Evolutionary conservation across 2,888 invertebrate species (phyloP), one percentile per base, ranked within the genome.

Genomic region (Xylota sylvarum): DNA sequence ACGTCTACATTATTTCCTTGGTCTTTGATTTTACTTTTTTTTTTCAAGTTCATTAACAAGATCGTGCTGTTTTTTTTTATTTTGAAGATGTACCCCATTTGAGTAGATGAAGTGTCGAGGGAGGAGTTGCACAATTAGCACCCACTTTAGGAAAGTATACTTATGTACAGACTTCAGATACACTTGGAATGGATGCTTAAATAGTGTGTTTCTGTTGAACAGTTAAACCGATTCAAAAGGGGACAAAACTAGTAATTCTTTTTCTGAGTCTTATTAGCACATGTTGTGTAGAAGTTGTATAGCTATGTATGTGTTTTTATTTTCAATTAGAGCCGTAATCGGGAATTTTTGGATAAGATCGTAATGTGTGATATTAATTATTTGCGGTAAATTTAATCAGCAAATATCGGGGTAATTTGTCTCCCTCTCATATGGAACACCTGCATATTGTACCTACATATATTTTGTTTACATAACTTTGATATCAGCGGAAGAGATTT

Each of bases 41-140:
- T 58, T 56, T 76, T 80, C 84, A 85, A 85, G 80, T 85, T 85
- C 84, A 85, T 84, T 84, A 84, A 79, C 84, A 70, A 78, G 69
- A 74, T 43, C 56, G 46, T 78, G 78, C 46, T 65, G 67, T 62
- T 43, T 52, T 65, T 40, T 62, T 35, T 77, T 64, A 9, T 72
- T 43, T 62, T 30, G 10, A 35, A 64, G 30, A 78, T 27, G n/a
- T 48, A 46, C 23, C 40, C 12, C 69, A 64, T 79, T 79, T 64
- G 69, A 74, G 82, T 56, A 27, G 10, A 35, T 55, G 14, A 40
- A 64, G 43, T 52, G 19, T 52, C 14, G 46, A 62, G 48, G 62
- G 79, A 17, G 55, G 56, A 70, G 52, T 37, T 62, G 69, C 23
- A 62, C 62, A 78, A 78, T 78, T 70, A 70, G 62, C 78, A 70